phyloP scores from a whole-genome alignment of 1,140 invertebrate species.

The Dysdera silvatica region DNA sequence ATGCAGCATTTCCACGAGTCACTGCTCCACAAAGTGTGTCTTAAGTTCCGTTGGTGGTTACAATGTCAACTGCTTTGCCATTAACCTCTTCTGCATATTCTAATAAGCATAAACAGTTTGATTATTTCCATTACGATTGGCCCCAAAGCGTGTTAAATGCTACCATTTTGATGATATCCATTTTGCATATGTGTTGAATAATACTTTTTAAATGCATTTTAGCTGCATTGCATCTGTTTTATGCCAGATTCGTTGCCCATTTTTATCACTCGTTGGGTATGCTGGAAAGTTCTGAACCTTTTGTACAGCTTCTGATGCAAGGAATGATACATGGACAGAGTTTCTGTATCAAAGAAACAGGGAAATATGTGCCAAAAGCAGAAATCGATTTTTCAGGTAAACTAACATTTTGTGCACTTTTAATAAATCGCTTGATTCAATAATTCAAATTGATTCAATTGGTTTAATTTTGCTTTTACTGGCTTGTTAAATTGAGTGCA shows the following conservation, averaged over 20 bases:
- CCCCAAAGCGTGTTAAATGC: too few species aligned
- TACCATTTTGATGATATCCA: too few species aligned
- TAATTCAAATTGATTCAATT: neutral
- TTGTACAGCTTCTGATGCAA: slow-evolving; percentile 79
- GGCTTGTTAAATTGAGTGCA: neutral
- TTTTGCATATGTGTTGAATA: too few species aligned
- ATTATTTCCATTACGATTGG: too few species aligned
- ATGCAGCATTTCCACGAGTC: too few species aligned
- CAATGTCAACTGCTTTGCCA: too few species aligned
- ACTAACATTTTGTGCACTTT: neutral
- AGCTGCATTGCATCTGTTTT: slow-evolving; percentile 92
- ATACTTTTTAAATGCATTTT: too few species aligned
- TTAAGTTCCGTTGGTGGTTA: too few species aligned
- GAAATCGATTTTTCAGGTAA: slow-evolving; percentile 58
- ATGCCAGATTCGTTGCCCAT: slow-evolving; percentile 88
- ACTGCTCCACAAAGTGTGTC: too few species aligned
- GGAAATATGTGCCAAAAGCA: slow-evolving; percentile 67
- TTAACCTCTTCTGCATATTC: too few species aligned
- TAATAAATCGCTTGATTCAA: slow-evolving; percentile 2
- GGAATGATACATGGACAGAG: slow-evolving; percentile 90
- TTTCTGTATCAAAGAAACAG: slow-evolving; percentile 62
- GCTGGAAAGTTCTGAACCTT: slow-evolving; percentile 70
- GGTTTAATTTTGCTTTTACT: neutral
- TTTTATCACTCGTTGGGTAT: slow-evolving; percentile 76
- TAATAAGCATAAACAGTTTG: too few species aligned